phyloP scores from a whole-genome alignment of 2,888 invertebrate species.

The Campoplex capitator region DNA sequence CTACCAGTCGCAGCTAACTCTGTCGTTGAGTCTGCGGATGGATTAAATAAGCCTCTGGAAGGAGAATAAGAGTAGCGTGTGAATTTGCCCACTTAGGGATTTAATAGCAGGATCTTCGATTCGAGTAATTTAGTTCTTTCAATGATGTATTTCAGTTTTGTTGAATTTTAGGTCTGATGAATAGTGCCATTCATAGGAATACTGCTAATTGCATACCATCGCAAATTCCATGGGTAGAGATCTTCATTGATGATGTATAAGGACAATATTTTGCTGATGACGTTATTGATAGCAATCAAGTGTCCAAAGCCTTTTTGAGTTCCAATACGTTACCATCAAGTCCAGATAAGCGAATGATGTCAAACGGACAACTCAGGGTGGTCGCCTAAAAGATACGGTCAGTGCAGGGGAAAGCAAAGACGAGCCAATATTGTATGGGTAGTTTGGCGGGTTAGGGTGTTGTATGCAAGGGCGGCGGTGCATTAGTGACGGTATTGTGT shows the following conservation, averaged over 20 bases:
- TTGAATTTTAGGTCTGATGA: not conserved
- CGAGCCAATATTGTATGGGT: slow-evolving; percentile 82
- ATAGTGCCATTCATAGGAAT: not conserved
- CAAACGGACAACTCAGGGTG: slow-evolving; percentile 4
- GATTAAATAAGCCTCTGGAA: not conserved
- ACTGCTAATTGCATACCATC: not conserved
- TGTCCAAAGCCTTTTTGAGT: not conserved
- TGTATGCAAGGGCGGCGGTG: slow-evolving; percentile 78
- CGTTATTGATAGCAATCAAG: not conserved
- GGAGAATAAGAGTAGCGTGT: not conserved
- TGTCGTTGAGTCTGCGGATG: not conserved
- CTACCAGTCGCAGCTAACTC: not conserved
- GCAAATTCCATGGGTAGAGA: not conserved
- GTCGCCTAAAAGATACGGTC: slow-evolving; percentile 72
- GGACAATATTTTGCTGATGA: not conserved
- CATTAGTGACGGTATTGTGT: slow-evolving; percentile 84
- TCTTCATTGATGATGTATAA: not conserved
- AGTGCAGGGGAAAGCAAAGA: slow-evolving; percentile 53
- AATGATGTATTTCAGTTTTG: not conserved
- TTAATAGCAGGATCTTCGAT: not conserved
- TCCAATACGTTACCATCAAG: slow-evolving; percentile 22
- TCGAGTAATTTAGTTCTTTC: too few relatives aligned
- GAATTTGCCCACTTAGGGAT: not conserved
- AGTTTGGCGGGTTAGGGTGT: slow-evolving; percentile 78
- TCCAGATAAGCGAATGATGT: slow-evolving; percentile 26